Evolutionary conservation across 1,140 invertebrate species (phyloP), one percentile per base, ranked within the genome.

Genomic region (Asbolus verrucosus): DNA sequence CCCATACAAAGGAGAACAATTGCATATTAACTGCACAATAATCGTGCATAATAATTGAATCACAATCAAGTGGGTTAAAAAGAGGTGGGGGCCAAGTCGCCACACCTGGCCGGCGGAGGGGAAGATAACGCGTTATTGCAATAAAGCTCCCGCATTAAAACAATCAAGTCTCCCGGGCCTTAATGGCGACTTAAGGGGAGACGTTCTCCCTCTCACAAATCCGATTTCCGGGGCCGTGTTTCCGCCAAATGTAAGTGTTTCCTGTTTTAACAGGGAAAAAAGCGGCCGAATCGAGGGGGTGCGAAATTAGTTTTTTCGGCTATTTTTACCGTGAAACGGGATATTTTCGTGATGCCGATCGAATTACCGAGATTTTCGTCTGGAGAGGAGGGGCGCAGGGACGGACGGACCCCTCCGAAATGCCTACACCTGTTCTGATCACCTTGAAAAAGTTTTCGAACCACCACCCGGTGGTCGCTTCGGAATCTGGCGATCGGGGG

Each of bases 321-420:
- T 11, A 11, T 11, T 36, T 36, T 36, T 8, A 4, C 33, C 33
- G 50, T 75, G 73, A 75, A 75, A 75, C 61, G 71, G 69, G 73
- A 75, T 75, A 75, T 75, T 75, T 75, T 73, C 69, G 27, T n/a
- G n/a, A n/a, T n/a, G n/a, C n/a, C n/a, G n/a, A n/a, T 61, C 59
- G 16, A 11, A 50, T 50, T 11, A 11, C 21, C 43, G 43, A 6
- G 43, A 27, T 19, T 50, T n/a, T n/a, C n/a, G n/a, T n/a, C 19
- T n/a, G 16, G 50, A 11, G 30, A 16, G 21, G 50, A 6, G 50
- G 16, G 21, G 50, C 5, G 11, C 16, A 16, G 16, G n/a, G 18
- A 11, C 1, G 19, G 13, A 13, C 9, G 6, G 30, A 15, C 19
- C 30, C 15, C 50, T 24, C 21, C 13, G 50, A 24, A 16, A 1